Evolutionary conservation across 2,797 vertebrate genomes (phyloP).

Genomic region (Mionectes olivaceus): DNA sequence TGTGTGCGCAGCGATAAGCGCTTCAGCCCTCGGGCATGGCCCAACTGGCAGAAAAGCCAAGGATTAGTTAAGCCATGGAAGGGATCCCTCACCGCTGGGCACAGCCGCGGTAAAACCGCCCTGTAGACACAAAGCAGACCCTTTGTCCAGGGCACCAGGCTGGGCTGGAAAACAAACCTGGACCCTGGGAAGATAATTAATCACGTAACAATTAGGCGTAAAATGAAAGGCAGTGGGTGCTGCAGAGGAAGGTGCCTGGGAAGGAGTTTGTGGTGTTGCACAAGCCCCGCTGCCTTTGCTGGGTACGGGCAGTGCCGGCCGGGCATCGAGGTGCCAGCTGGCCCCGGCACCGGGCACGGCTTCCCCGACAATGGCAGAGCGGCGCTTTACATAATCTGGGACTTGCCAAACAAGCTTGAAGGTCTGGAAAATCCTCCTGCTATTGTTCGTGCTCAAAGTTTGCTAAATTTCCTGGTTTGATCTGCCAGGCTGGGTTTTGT

Average conservation of each 20-base stretch:
- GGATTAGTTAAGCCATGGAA: neutral
- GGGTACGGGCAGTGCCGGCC: neutral
- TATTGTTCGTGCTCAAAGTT: conserved; percentile 41
- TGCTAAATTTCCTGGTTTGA: conserved; percentile 29
- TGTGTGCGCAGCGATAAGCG: accelerated
- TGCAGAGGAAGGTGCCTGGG: neutral
- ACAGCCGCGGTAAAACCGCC: neutral
- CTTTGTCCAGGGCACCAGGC: neutral
- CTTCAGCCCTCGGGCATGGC: neutral
- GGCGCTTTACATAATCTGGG: conserved; percentile 38
- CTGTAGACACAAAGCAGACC: neutral
- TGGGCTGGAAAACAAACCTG: neutral
- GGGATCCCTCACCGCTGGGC: neutral
- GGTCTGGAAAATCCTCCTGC: conserved; percentile 48
- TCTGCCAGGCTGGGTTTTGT: neutral
- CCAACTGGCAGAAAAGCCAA: neutral
- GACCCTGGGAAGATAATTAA: neutral
- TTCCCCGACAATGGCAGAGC: neutral
- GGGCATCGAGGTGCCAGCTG: neutral
- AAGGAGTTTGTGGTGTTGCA: neutral
- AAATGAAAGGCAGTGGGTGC: neutral
- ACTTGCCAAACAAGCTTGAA: conserved; percentile 51
- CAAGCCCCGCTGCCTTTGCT: neutral
- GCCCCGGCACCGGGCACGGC: neutral
- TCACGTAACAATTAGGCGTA: neutral